Evolutionary conservation across 2,888 invertebrate species (phyloP).

Genomic region (Leistus spinibarbis): DNA sequence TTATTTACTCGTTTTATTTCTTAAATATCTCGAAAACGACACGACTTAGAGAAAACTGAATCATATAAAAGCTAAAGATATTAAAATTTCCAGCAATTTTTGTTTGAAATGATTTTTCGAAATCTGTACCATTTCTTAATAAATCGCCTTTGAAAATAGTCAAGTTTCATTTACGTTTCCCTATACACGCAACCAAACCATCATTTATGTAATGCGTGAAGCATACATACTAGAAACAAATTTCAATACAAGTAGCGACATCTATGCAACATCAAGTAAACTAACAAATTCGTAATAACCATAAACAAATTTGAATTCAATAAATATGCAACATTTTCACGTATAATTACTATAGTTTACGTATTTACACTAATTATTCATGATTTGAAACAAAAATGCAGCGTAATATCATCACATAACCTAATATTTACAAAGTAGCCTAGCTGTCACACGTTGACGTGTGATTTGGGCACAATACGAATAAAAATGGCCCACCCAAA

Average conservation of each 20-base stretch:
- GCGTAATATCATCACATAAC: not conserved
- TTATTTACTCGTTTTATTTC: too few relatives aligned
- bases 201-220: not conserved
- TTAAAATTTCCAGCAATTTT: too few relatives aligned
- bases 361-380: too few relatives aligned
- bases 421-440: not conserved
- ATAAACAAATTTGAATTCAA: not conserved
- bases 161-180: too few relatives aligned
- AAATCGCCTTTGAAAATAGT: too few relatives aligned
- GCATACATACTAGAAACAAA: not conserved
- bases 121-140: too few relatives aligned
- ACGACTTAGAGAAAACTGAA: too few relatives aligned
- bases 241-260: not conserved
- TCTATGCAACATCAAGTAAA: not conserved
- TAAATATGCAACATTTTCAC: too few relatives aligned
- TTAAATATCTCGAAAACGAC: too few relatives aligned
- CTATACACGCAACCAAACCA: not conserved
- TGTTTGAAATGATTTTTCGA: too few relatives aligned
- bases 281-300: not conserved
- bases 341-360: too few relatives aligned
- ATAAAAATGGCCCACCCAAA: conserved; percentile 49
- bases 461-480: not conserved
- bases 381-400: not conserved
- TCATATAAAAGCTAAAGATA: too few relatives aligned
- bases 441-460: not conserved